Percentiles rank a stretch among this genome's conserved stretches.
Evolutionary conservation across 2,888 invertebrate genomes (phyloP).

Genomic region (Rhagonycha lutea): DNA sequence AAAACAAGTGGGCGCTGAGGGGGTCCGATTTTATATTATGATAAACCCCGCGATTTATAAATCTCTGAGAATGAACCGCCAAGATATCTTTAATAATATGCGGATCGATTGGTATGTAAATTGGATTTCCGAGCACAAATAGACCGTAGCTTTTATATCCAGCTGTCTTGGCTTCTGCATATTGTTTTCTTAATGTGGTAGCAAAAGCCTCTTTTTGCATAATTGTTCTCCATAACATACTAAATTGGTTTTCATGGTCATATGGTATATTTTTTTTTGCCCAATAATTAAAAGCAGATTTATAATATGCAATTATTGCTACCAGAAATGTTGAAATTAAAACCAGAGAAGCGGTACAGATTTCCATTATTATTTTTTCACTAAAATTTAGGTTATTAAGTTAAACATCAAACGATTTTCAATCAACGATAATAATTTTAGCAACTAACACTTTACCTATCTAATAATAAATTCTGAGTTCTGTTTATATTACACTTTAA

Average conservation of each 20-base stretch:
- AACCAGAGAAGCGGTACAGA: too few relatives aligned
- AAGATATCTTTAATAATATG: not conserved
- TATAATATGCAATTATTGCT: too few relatives aligned
- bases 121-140: not conserved
- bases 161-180: not conserved
- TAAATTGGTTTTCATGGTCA: not conserved
- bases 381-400: too few relatives aligned
- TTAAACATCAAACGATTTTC: too few relatives aligned
- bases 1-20: not conserved
- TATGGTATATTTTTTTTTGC: not conserved
- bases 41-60: not conserved
- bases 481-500: too few relatives aligned
- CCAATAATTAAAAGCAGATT: not conserved
- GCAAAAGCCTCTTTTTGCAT: not conserved
- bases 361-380: too few relatives aligned
- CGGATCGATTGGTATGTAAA: not conserved
- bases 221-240: not conserved
- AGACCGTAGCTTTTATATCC: not conserved
- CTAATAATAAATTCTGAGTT: too few relatives aligned
- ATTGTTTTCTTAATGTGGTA: not conserved
- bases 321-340: too few relatives aligned
- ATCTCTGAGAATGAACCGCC: not conserved
- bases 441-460: too few relatives aligned
- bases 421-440: too few relatives aligned
- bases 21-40: not conserved